Conservation (phyloP, 92 coral and sea anemone species). For the Anthopleura xanthogrammica region DNA sequence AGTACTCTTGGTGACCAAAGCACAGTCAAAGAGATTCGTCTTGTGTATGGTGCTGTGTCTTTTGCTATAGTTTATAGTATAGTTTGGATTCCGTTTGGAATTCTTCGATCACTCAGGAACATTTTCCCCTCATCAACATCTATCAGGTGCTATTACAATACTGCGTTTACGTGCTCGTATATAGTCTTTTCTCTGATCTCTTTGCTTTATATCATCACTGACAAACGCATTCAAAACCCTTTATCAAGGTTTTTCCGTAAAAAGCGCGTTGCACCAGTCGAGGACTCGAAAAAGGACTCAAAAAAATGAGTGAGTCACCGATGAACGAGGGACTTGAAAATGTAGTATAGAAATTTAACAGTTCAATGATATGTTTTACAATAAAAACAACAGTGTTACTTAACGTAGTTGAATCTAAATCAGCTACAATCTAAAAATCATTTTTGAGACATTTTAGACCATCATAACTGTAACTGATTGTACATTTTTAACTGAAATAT, state of each 20-base stretch:
- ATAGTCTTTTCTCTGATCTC: conserved; percentile 25
- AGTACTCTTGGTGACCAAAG: conserved; percentile 34
- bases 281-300: neutral
- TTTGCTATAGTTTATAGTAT: conserved; percentile 14
- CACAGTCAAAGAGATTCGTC: conserved; percentile 40
- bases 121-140: conserved; percentile 13
- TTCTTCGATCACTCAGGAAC: conserved; percentile 22
- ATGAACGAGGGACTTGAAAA: no score
- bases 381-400: no score
- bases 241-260: neutral
- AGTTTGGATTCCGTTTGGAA: conserved; percentile 49
- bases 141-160: conserved; percentile 17
- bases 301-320: no score
- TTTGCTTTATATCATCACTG: conserved; percentile 24
- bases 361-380: no score
- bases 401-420: no score
- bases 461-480: no score
- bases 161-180: conserved; percentile 26
- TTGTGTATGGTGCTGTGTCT: conserved; percentile 30
- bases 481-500: no score
- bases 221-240: conserved; percentile 20
- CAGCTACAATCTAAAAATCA: no score
- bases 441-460: no score
- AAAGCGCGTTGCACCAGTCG: neutral
- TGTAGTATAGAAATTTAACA: no score